Base-by-base conservation (phyloP, 2,113 vertebrate genomes). In the Upupa epops region DNA sequence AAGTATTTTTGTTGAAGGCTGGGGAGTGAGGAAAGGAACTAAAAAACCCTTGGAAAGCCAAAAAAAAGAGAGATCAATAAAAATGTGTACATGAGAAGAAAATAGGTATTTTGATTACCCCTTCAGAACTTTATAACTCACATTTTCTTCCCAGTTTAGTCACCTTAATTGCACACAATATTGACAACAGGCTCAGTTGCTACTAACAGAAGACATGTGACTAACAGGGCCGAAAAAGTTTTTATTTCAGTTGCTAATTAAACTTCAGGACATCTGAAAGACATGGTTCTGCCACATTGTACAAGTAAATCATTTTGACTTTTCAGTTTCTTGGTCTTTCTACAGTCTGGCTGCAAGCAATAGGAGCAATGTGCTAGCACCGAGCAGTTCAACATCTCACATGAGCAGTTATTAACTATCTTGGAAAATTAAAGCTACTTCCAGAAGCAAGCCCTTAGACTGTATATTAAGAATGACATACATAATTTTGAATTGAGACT, bases 111-210 rank as follows among this genome's bases (percentile, higher is more conserved):
- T 78, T 56, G 32, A 45, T 86, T 83, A 66, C 85, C 77, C 37
- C 48, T 80, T 77, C 48, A 52, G 34, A 86, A 71, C 56, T 77
- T 80, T 18, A 74, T 29, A 89, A 58, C 25, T 80, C 85, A 95
- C 9, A 58, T 89, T 80, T 92, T 83, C 49, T 72, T 86, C 45
- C 59, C 83, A 28, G 15, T 93, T 88, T 71, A 88, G 79, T 70
- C 60, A 83, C 48, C 71, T 83, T 60, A 56, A 78, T 49, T 74
- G 61, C 34, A 85, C 42, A 21, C 40, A 54, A 83, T 74, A 91
- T 89, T 84, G 84, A 88, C 83, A 94, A 74, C 26, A 77, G 28
- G 25, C 40, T 79, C 25, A 36, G 28, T 82, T 40, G 28, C 32
- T 59, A 72, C 22, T 18, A 58, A 56, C 16, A 29, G 36, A 82